phyloP scores from a whole-genome alignment of 2,888 invertebrate species.

The Machimus atricapillus region DNA sequence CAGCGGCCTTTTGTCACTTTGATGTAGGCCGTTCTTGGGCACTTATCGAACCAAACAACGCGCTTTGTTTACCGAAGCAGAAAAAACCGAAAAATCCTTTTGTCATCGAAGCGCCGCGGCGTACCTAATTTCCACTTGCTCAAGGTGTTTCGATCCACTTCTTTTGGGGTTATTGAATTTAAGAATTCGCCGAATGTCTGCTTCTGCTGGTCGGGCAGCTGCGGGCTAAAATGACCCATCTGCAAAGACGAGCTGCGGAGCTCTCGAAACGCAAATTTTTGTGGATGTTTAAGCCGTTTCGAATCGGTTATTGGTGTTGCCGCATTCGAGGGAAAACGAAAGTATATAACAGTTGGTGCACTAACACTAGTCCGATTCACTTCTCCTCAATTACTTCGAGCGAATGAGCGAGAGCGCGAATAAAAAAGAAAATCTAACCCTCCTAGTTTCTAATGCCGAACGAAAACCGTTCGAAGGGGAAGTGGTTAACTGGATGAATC shows the following conservation, averaged over 20 bases:
- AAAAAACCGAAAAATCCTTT: neutral
- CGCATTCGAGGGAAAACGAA: neutral
- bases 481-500: neutral
- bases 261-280: neutral
- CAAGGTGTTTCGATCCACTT: neutral
- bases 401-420: neutral
- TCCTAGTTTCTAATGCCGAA: neutral
- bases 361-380: neutral
- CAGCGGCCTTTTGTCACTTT: slow-evolving; percentile 20
- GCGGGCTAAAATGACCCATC: neutral
- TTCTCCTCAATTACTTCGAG: neutral
- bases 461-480: neutral
- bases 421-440: neutral
- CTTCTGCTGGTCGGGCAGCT: neutral
- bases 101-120: neutral
- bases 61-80: neutral
- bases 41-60: slow-evolving; percentile 8
- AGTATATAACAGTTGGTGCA: neutral
- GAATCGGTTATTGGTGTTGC: neutral
- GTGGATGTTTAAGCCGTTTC: neutral
- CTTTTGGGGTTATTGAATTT: neutral
- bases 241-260: neutral
- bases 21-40: neutral
- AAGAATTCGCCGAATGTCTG: neutral
- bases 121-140: neutral